Conservation (phyloP, 2,888 invertebrate genomes). For the Salpingus planirostris region DNA sequence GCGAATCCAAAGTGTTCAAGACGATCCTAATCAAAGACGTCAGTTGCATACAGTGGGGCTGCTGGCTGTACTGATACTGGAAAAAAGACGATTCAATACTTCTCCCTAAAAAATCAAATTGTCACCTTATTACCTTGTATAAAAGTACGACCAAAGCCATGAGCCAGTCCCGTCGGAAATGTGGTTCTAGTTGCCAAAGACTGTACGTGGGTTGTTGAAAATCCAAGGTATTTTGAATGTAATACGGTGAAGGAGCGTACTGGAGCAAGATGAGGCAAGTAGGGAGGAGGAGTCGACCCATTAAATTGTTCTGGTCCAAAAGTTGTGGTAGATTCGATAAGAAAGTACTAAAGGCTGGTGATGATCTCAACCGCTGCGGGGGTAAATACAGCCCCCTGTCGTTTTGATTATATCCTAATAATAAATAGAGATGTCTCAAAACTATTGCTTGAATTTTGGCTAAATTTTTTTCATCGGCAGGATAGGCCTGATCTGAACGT, state of each 20-base stretch:
- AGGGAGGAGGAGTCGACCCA: slow-evolving; percentile 83
- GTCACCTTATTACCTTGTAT: slow-evolving; percentile 82
- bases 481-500: slow-evolving; percentile 69
- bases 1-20: slow-evolving; percentile 83
- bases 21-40: slow-evolving; percentile 80
- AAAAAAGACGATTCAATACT: slow-evolving; percentile 22
- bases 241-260: slow-evolving; percentile 74
- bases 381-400: slow-evolving; percentile 89
- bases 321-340: slow-evolving; percentile 88
- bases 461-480: slow-evolving; percentile 75
- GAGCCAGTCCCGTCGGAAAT: slow-evolving; percentile 85
- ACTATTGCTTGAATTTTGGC: slow-evolving; percentile 79
- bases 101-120: too few relatives aligned
- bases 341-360: slow-evolving; percentile 94
- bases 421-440: slow-evolving; percentile 79
- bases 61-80: slow-evolving; percentile 68
- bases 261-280: slow-evolving; percentile 73
- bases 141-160: slow-evolving; percentile 85
- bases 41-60: slow-evolving; percentile 60
- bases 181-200: slow-evolving; percentile 79
- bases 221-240: slow-evolving; percentile 43
- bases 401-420: slow-evolving; percentile 86
- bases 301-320: slow-evolving; percentile 89
- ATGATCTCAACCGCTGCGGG: slow-evolving; percentile 75
- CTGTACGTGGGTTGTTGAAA: slow-evolving; percentile 70